Percentiles rank a stretch among this genome's conserved stretches.
Conservation (phyloP, 2,888 invertebrate genomes). For the Pristionchus fissidentatus region DNA sequence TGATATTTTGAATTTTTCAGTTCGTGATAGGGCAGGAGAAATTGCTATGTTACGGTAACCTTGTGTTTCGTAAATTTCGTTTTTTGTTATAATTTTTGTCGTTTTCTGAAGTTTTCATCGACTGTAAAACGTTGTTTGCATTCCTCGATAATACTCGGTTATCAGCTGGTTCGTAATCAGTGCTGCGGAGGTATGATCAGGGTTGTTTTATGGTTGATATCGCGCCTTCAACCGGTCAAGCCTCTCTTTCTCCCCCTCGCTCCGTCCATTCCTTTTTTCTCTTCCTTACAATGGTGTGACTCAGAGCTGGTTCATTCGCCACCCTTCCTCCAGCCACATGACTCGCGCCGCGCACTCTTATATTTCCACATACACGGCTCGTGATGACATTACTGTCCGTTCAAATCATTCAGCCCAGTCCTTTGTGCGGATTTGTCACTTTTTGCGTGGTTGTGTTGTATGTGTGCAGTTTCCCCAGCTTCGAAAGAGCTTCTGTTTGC, state of each 20-base stretch:
- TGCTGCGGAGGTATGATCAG: background rate
- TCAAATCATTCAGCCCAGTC: background rate
- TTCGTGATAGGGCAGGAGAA: no score
- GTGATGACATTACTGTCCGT: no score
- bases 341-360: background rate
- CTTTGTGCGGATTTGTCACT: constrained; percentile 4
- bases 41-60: constrained; percentile 9
- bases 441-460: background rate
- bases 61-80: no score
- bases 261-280: constrained; percentile 6
- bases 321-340: constrained; percentile 21
- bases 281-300: constrained; percentile 18
- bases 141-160: background rate
- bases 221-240: background rate
- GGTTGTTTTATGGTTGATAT: background rate
- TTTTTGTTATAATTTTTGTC: no score
- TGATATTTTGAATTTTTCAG: no score
- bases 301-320: constrained; percentile 15
- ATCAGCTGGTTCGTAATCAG: background rate
- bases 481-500: constrained; percentile 28
- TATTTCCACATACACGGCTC: background rate
- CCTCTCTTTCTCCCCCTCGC: no score
- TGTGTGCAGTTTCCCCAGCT: constrained; percentile 22
- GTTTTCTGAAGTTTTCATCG: background rate
- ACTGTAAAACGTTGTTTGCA: background rate